Evolutionary conservation across 2,113 vertebrate genomes (phyloP).

Genomic region (Helogale parvula): DNA sequence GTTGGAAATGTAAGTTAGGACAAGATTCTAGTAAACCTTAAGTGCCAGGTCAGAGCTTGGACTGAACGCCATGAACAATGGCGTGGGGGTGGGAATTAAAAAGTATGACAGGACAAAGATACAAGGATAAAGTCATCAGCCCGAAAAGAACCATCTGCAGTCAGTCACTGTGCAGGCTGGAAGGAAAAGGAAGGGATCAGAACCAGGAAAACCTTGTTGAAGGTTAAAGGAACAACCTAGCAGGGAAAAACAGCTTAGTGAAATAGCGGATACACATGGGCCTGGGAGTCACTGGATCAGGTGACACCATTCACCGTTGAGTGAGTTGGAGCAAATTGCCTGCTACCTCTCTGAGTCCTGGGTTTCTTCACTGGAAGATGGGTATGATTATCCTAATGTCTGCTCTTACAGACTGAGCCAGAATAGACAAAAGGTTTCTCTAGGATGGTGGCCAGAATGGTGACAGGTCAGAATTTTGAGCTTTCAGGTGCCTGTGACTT

Average conservation of each 20-base stretch:
- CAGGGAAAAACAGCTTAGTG: background rate
- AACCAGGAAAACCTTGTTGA: background rate
- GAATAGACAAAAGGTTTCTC: background rate
- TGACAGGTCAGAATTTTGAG: background rate
- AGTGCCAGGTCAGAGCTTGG: background rate
- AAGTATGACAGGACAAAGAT: background rate
- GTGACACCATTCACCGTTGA: background rate
- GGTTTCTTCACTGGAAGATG: background rate
- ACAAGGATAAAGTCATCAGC: background rate
- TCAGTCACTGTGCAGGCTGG: background rate
- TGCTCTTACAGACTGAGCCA: background rate
- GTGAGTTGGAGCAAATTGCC: background rate
- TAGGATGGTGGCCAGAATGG: background rate
- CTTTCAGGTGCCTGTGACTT: background rate
- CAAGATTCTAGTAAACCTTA: background rate
- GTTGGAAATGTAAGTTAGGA: background rate
- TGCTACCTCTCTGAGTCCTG: background rate
- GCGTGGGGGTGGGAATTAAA: background rate
- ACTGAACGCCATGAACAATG: background rate
- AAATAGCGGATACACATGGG: rapidly evolving
- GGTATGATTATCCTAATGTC: background rate
- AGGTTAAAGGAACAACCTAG: background rate
- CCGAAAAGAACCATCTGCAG: background rate
- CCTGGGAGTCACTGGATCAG: background rate
- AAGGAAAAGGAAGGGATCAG: background rate